phyloP scores from a whole-genome alignment of 2,113 vertebrate species.

The Barbus barbus region DNA sequence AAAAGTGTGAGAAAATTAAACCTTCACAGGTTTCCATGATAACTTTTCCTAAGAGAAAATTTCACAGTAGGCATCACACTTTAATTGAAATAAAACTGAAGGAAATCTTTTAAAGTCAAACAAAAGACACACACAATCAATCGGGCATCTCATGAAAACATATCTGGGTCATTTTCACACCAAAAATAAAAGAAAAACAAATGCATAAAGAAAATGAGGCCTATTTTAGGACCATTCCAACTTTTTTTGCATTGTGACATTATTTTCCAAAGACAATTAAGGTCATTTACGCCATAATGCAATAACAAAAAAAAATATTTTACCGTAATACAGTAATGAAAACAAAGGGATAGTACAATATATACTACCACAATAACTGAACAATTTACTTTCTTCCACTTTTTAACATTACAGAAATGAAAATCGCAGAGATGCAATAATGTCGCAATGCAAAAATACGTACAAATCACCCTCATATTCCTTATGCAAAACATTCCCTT shows the following conservation, averaged over 20 bases:
- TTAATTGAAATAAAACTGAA: constrained; percentile 31
- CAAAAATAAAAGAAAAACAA: not conserved
- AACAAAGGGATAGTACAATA: not conserved
- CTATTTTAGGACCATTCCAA: not conserved
- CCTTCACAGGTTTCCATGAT: constrained; percentile 33
- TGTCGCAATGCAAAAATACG: not conserved
- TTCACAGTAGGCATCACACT: constrained; percentile 58
- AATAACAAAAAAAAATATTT: too few relatives aligned
- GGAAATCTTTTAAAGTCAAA: not conserved
- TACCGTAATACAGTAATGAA: not conserved
- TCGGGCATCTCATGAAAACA: not conserved
- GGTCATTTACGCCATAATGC: not conserved
- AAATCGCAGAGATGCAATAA: not conserved
- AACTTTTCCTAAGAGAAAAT: constrained; percentile 41
- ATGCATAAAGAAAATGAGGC: not conserved
- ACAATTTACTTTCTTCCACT: not conserved
- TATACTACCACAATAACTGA: not conserved
- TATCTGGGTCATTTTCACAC: not conserved
- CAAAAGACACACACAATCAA: constrained; percentile 1
- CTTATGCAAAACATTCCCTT: constrained; percentile 1
- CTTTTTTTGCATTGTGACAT: constrained; percentile 12
- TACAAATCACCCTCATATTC: not conserved
- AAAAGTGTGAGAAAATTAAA: constrained; percentile 6
- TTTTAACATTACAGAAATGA: not conserved
- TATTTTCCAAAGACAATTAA: not conserved